Conservation (phyloP, 1,140 invertebrate species). For the Pseudomyrmex cubaensis region DNA sequence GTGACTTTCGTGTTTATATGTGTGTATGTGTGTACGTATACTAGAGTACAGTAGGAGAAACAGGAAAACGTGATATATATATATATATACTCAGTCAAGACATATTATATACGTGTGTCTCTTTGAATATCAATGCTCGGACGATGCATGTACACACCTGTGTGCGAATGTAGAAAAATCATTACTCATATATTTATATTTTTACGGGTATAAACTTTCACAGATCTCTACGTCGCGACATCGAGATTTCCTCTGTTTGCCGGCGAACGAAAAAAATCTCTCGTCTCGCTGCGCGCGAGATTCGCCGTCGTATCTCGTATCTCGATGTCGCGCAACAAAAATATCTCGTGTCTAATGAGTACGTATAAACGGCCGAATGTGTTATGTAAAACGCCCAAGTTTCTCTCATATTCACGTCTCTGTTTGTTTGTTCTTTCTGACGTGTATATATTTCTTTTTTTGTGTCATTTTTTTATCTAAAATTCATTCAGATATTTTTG, state of each 20-base stretch:
- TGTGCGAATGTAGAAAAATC: slow-evolving; percentile 67
- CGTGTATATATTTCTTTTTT: not conserved
- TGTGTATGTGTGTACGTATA: not conserved
- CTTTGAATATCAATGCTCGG: slow-evolving; percentile 65
- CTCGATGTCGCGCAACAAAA: slow-evolving; percentile 65
- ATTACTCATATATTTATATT: slow-evolving; percentile 47
- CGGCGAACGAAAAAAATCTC: not conserved
- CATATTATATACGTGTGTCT: slow-evolving; percentile 59
- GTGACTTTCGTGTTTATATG: slow-evolving; percentile 43
- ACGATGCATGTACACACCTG: slow-evolving; percentile 69
- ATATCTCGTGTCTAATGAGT: slow-evolving; percentile 50
- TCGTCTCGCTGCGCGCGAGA: not conserved
- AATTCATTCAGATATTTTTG: not conserved
- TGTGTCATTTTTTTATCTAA: not conserved
- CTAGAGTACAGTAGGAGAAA: slow-evolving; percentile 51
- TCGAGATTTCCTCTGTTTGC: slow-evolving; percentile 44
- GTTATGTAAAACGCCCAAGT: not conserved
- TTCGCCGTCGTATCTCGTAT: not conserved
- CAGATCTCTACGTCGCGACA: slow-evolving; percentile 65
- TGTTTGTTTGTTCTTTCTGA: not conserved
- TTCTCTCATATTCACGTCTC: not conserved
- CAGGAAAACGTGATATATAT: slow-evolving; percentile 55
- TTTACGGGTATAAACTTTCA: slow-evolving; percentile 11
- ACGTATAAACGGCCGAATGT: slow-evolving; percentile 27
- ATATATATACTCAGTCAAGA: slow-evolving; percentile 55